Percentiles rank a stretch among this genome's conserved stretches.
Conservation (phyloP, 2,888 invertebrate genomes). For the Linnaemya vulpina region DNA sequence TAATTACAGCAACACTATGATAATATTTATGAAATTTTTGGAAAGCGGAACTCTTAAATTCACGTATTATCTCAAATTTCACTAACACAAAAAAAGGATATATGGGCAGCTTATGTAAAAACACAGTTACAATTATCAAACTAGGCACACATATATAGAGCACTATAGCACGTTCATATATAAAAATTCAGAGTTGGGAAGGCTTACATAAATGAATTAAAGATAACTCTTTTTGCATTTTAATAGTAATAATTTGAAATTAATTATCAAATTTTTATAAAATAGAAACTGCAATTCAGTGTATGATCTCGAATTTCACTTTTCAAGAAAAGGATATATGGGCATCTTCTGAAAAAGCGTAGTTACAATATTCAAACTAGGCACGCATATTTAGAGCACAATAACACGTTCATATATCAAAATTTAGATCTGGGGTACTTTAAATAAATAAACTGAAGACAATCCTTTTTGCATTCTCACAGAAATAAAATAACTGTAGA, state of each 20-base stretch:
- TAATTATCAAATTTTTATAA: too few relatives aligned
- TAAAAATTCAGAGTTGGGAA: neutral
- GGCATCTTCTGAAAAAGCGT: too few relatives aligned
- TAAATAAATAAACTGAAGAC: too few relatives aligned
- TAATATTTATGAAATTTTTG: neutral
- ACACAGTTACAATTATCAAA: neutral
- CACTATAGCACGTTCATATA: neutral
- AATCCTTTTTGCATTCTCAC: too few relatives aligned
- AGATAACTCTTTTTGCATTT: too few relatives aligned
- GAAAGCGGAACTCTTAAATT: neutral
- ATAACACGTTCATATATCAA: neutral
- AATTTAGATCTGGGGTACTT: neutral
- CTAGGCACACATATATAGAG: neutral
- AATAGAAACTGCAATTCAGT: neutral
- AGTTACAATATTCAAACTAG: neutral
- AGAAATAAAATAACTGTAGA: too few relatives aligned
- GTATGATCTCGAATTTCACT: neutral
- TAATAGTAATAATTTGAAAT: too few relatives aligned
- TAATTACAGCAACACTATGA: too few relatives aligned
- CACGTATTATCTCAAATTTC: neutral
- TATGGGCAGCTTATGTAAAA: neutral
- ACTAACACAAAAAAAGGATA: neutral
- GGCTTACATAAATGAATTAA: too few relatives aligned
- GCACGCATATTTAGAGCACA: neutral
- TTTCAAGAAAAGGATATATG: conserved; percentile 18